Evolutionary conservation across 2,113 vertebrate genomes (phyloP), one percentile per base, ranked within the genome.

Genomic region (Actinemys pallida): DNA sequence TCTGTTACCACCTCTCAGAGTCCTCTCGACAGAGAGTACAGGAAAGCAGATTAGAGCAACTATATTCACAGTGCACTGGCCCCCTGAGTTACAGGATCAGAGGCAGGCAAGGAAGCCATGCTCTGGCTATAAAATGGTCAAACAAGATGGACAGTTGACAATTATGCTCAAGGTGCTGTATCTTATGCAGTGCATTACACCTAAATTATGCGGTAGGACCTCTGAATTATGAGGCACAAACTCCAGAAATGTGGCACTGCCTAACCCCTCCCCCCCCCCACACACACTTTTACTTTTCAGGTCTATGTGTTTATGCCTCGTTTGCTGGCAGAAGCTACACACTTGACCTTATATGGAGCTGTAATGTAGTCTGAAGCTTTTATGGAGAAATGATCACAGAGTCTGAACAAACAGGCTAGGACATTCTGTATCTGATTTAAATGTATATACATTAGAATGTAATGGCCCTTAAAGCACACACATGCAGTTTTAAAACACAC

Each of bases 381-480:
- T 83, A 78, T 45, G 29, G 57, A 90, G 92, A 94, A 80, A 84
- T 57, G 45, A 79, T 17, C 39, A 89, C 53, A 93, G 76, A 95
- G 83, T 13, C 83, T 29, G 78, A 91, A 90, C 17, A 81, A 93
- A 57, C 17, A 94, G 53, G 54, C 52, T 81, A 83, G 17, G 75
- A 83, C 10, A 14, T 62, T 91, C 1, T 89, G 17, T 19, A 86
- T 86, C 8, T 59, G 10, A 45, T 78, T 78, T 88, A 57, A 57
- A 27, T 27, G 24, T 57, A 24, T 57, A 24, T 27, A 57, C 10
- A 27, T 10, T 54, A 57, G 25, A 25, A 72, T 84, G 42, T 52
- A 75, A 54, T 2, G 4, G 22, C 52, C 52, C 72, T 53, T 56
- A 53, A 53, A 25, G 79, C 1, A 76, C 1, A 72, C 0, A 84